Evolutionary conservation across 2,113 vertebrate species (phyloP).

Genomic region (Megaceryle torquata): DNA sequence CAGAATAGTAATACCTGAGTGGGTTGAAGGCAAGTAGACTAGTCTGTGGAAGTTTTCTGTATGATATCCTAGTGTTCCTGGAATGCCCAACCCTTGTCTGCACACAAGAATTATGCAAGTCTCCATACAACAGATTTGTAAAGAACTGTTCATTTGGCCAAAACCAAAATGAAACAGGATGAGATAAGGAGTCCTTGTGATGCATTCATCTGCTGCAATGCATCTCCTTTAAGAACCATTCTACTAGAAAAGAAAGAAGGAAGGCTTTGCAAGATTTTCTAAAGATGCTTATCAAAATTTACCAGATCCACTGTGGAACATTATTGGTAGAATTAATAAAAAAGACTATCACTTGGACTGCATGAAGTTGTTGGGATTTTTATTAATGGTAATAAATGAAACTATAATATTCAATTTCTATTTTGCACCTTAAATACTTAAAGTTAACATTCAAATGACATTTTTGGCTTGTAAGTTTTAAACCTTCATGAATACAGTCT

Average conservation of each 20-base stretch:
- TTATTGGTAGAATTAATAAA: neutral
- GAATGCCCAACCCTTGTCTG: neutral
- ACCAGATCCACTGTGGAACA: neutral
- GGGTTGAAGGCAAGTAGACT: neutral
- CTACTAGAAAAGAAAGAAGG: neutral
- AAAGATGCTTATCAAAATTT: neutral
- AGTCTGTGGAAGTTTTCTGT: neutral
- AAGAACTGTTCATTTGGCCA: neutral
- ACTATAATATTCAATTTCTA: neutral
- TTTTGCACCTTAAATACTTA: slow-evolving; percentile 21
- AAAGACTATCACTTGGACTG: neutral
- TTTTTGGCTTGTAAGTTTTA: neutral
- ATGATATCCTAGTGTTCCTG: neutral
- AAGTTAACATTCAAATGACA: neutral
- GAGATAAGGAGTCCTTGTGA: neutral
- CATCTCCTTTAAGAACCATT: neutral
- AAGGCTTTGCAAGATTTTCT: neutral
- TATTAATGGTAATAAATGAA: slow-evolving; percentile 36
- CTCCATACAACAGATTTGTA: neutral
- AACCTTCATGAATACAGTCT: neutral
- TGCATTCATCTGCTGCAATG: neutral
- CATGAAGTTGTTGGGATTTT: neutral
- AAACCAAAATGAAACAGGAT: neutral
- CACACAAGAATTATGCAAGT: neutral
- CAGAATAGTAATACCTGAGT: neutral